These are phyloP conservation scores for Platanista minor DNA, from an alignment of 2,113 vertebrate genomes.

Conservation along the genomic window DNA sequence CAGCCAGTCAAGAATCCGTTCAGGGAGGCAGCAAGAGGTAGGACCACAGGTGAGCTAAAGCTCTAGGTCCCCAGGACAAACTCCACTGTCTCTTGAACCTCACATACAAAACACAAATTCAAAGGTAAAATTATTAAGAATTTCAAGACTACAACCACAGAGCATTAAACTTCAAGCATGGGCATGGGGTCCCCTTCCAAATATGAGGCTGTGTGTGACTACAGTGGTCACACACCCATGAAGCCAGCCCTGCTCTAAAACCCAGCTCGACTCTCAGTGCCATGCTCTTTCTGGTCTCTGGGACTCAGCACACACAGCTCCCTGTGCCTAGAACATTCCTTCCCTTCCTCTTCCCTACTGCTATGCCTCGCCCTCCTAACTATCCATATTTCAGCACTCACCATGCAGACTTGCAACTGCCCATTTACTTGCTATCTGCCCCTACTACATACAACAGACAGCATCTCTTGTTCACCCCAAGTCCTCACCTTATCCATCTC, in stretches of 20 bases:
- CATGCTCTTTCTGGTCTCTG: not conserved
- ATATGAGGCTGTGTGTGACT: not conserved
- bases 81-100: not conserved
- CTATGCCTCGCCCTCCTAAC: not conserved
- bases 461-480: not conserved
- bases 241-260: not conserved
- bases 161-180: constrained; percentile 1
- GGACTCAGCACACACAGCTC: not conserved
- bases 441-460: not conserved
- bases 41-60: not conserved
- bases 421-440: not conserved
- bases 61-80: not conserved
- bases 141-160: constrained; percentile 1
- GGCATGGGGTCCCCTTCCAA: not conserved
- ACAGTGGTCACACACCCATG: not conserved
- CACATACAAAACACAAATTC: constrained; percentile 9
- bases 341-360: not conserved
- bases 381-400: constrained; percentile 3
- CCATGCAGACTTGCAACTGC: not conserved
- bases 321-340: not conserved
- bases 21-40: not conserved
- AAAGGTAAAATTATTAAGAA: constrained; percentile 17
- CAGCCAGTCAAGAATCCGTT: not conserved
- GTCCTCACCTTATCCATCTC: not conserved
- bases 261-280: not conserved